A percentile compares a stretch with the other conserved stretches of the same genome.
Conservation (phyloP, 2,888 invertebrate genomes). For the Polia nebulosa region DNA sequence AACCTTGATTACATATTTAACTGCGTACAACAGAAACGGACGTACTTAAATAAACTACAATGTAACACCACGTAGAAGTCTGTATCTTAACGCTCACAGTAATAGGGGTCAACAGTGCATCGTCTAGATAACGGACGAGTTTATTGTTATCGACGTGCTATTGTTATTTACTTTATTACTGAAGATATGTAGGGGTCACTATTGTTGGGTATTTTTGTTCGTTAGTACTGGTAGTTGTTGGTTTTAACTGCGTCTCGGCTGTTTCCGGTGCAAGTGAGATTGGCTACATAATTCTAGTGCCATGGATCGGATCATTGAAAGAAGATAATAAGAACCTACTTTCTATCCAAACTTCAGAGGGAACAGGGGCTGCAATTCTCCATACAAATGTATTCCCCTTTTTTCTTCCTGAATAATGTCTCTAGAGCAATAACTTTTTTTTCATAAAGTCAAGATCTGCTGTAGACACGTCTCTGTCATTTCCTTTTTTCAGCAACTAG, state of each 20-base stretch:
- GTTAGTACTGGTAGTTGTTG: not conserved
- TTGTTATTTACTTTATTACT: constrained; percentile 45
- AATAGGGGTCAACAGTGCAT: constrained; percentile 53
- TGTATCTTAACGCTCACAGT: constrained; percentile 34
- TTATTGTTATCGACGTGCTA: constrained; percentile 50
- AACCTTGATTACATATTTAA: constrained; percentile 11
- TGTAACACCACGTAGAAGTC: constrained; percentile 28
- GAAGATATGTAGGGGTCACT: constrained; percentile 29
- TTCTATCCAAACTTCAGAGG: no score
- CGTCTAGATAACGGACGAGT: constrained; percentile 41
- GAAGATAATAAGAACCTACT: not conserved
- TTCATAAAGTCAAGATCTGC: no score
- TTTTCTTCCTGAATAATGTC: no score
- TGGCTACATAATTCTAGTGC: not conserved
- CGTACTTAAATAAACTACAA: constrained; percentile 28
- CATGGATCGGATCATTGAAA: not conserved
- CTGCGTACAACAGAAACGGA: constrained; percentile 24
- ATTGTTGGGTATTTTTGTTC: constrained; percentile 31
- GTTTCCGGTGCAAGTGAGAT: not conserved
- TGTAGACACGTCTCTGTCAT: no score
- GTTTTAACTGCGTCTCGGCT: not conserved
- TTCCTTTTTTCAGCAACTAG: no score
- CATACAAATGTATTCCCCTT: no score
- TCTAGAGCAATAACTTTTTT: no score
- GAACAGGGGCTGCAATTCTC: no score